These are phyloP conservation scores for Nibea coibor DNA, from an alignment of 2,113 vertebrate genomes.

Conservation along the genomic window DNA sequence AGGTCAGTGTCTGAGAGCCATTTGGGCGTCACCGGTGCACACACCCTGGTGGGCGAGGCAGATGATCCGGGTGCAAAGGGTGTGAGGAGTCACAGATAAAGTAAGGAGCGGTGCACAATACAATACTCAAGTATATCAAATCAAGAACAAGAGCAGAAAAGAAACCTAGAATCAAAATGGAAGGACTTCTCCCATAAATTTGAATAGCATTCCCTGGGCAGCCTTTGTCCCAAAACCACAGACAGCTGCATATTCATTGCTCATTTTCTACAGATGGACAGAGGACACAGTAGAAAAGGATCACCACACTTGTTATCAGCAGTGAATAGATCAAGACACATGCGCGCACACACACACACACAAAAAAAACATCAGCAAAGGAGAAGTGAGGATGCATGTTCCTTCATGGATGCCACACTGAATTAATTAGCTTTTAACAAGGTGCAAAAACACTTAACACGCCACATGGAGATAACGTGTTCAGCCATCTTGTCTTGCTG, in stretches of 20 bases:
- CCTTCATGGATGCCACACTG: background rate
- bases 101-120: too few species aligned
- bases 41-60: slow-evolving; percentile 48
- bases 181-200: background rate
- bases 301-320: background rate
- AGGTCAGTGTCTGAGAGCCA: slow-evolving; percentile 65
- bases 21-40: slow-evolving; percentile 45
- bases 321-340: background rate
- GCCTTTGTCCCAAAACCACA: slow-evolving; percentile 10
- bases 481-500: background rate
- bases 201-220: background rate
- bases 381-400: background rate
- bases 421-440: background rate
- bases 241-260: slow-evolving; percentile 4
- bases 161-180: background rate
- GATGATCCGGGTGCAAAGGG: background rate
- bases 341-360: background rate
- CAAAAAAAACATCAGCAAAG: background rate
- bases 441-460: background rate
- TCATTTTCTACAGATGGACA: slow-evolving; percentile 9
- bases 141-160: background rate
- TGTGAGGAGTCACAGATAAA: slow-evolving; percentile 5
- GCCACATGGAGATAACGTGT: background rate
- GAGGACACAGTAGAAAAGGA: background rate
- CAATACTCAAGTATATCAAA: background rate